Percentiles rank a stretch among this genome's conserved stretches.
phyloP scores from a whole-genome alignment of 2,797 vertebrate species.

The Enteromius viviparus region DNA sequence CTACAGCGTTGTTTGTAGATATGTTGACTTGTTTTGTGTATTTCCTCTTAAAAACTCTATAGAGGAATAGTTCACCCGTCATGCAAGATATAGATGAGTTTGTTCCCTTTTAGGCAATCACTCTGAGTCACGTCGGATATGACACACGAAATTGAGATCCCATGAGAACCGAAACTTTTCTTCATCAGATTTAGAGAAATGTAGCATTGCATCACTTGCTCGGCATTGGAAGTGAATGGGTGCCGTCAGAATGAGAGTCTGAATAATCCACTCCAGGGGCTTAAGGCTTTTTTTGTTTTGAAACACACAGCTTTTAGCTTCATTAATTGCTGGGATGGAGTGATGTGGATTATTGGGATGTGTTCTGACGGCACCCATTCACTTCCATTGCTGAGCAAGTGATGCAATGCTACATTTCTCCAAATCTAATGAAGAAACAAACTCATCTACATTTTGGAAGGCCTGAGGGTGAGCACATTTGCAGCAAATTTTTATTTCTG shows the following conservation, averaged over 20 bases:
- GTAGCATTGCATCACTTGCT: not conserved
- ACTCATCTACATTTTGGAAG: not conserved
- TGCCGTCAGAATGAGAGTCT: not conserved
- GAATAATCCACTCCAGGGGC: too few relatives aligned
- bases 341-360: not conserved
- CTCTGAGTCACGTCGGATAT: too few relatives aligned
- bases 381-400: not conserved
- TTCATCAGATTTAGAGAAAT: not conserved
- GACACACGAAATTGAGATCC: too few relatives aligned
- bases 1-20: not conserved
- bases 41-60: not conserved
- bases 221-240: not conserved
- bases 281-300: too few relatives aligned
- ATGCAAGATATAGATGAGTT: not conserved
- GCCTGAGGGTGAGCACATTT: not conserved
- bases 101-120: not conserved
- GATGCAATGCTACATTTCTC: not conserved
- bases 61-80: not conserved
- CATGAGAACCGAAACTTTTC: too few relatives aligned
- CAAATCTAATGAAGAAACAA: not conserved
- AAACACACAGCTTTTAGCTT: too few relatives aligned
- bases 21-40: not conserved
- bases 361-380: constrained; percentile 1
- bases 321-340: not conserved
- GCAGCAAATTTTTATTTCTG: not conserved